Conservation (phyloP, 2,113 vertebrate genomes). For the Propithecus coquereli region DNA sequence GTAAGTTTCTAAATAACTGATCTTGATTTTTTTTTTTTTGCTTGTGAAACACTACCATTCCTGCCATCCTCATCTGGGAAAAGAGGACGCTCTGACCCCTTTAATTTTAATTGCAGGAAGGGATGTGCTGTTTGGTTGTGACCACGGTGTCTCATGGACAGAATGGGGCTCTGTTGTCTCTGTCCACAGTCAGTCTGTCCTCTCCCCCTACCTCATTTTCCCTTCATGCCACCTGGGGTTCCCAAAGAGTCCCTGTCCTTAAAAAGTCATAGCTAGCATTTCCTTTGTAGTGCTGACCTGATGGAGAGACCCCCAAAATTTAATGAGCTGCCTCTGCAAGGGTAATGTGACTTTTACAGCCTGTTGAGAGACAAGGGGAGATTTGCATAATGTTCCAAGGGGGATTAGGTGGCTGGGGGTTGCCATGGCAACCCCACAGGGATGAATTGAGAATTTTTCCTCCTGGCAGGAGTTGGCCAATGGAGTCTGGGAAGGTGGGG, state of each 20-base stretch:
- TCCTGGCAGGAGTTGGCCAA: conserved; percentile 55
- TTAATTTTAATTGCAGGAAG: background rate
- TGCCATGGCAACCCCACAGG: conserved; percentile 87
- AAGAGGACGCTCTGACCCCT: background rate
- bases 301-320: conserved; percentile 87
- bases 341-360: conserved; percentile 88
- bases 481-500: conserved; percentile 56
- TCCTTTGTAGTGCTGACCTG: conserved; percentile 86
- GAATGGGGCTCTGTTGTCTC: background rate
- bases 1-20: background rate
- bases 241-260: conserved; percentile 7
- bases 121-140: background rate
- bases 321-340: conserved; percentile 86
- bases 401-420: conserved; percentile 86
- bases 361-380: conserved; percentile 84
- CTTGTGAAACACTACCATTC: background rate
- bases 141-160: background rate
- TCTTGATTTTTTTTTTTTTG: background rate
- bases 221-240: conserved; percentile 63
- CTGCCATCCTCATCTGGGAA: background rate
- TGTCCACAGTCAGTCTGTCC: background rate
- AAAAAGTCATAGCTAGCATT: conserved; percentile 76
- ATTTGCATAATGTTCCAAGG: conserved; percentile 91
- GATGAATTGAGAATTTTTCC: conserved; percentile 84
- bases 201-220: conserved; percentile 30